Percentiles rank a stretch among this genome's conserved stretches.
Conservation (phyloP, 2,888 invertebrate genomes). For the Glyphotaelius pellucidus region DNA sequence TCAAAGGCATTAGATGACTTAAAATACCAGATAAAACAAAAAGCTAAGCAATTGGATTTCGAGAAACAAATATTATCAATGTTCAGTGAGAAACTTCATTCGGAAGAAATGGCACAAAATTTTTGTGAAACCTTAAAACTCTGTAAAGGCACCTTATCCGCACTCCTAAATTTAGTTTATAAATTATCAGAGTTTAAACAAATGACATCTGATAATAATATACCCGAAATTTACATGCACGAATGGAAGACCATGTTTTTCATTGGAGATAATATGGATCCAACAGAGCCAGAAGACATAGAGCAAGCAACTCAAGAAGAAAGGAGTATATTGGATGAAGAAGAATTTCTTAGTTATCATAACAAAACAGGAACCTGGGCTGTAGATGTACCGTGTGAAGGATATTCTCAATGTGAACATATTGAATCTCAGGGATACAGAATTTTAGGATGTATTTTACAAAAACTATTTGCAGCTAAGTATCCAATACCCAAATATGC, state of each 20-base stretch:
- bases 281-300: slow-evolving; percentile 70
- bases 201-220: slow-evolving; percentile 71
- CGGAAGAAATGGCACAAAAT: not conserved
- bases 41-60: slow-evolving; percentile 71
- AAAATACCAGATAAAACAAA: slow-evolving; percentile 76
- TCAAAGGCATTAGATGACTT: slow-evolving; percentile 74
- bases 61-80: slow-evolving; percentile 41
- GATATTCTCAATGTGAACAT: slow-evolving; percentile 73
- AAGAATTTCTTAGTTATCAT: slow-evolving; percentile 79
- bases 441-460: slow-evolving; percentile 77
- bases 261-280: slow-evolving; percentile 74
- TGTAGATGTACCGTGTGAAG: slow-evolving; percentile 73
- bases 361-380: slow-evolving; percentile 77
- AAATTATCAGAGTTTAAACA: slow-evolving; percentile 76
- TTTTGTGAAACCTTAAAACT: slow-evolving; percentile 68
- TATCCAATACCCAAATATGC: slow-evolving; percentile 73
- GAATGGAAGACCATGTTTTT: slow-evolving; percentile 79
- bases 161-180: slow-evolving; percentile 77
- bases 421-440: slow-evolving; percentile 73
- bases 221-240: slow-evolving; percentile 75
- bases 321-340: slow-evolving; percentile 77
- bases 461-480: slow-evolving; percentile 75
- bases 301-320: slow-evolving; percentile 72
- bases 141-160: slow-evolving; percentile 76
- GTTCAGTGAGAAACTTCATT: slow-evolving; percentile 52